Conservation (phyloP, 1,140 invertebrate genomes). For the Drosophila lowei region DNA sequence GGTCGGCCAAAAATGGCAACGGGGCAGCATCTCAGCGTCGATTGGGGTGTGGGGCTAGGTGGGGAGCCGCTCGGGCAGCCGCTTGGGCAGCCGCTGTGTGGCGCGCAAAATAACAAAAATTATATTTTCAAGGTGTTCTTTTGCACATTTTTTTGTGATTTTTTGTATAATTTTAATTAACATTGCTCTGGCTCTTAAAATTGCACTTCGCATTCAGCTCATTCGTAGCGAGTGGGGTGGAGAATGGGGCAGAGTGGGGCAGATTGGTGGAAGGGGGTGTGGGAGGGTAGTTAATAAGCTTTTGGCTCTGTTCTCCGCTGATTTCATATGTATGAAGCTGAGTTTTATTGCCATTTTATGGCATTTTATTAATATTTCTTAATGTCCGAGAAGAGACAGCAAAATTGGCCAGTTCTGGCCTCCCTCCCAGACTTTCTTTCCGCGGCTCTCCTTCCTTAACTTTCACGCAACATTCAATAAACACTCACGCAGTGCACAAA, state of each 20-base stretch:
- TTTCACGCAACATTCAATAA: slow-evolving; percentile 73
- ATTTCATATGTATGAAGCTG: slow-evolving; percentile 56
- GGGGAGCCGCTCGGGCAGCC: slow-evolving; percentile 19
- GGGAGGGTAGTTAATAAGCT: slow-evolving; percentile 44
- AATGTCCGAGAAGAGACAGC: slow-evolving; percentile 11
- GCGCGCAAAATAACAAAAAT: slow-evolving; percentile 72
- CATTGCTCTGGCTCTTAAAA: slow-evolving; percentile 60
- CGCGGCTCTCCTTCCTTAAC: background rate
- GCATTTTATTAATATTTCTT: slow-evolving; percentile 75
- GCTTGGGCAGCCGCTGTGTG: slow-evolving; percentile 49
- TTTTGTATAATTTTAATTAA: slow-evolving; percentile 71
- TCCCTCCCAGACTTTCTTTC: slow-evolving; percentile 25
- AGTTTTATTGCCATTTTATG: slow-evolving; percentile 73
- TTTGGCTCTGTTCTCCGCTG: slow-evolving; percentile 34
- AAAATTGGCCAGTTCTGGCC: background rate
- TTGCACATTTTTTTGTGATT: slow-evolving; percentile 63
- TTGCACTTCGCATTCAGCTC: slow-evolving; percentile 67
- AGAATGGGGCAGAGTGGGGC: background rate
- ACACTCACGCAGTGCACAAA: slow-evolving; percentile 77
- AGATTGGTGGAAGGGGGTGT: no score
- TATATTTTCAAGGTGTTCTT: slow-evolving; percentile 80
- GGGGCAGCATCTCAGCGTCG: slow-evolving; percentile 30
- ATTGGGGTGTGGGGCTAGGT: slow-evolving; percentile 17
- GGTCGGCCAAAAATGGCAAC: slow-evolving; percentile 74
- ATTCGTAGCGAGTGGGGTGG: slow-evolving; percentile 13